A percentile compares a stretch with the other conserved stretches of the same genome.
These are phyloP conservation scores for Cataglyphis hispanica DNA, from an alignment of 1,140 invertebrate genomes.

Conservation along the genomic window DNA sequence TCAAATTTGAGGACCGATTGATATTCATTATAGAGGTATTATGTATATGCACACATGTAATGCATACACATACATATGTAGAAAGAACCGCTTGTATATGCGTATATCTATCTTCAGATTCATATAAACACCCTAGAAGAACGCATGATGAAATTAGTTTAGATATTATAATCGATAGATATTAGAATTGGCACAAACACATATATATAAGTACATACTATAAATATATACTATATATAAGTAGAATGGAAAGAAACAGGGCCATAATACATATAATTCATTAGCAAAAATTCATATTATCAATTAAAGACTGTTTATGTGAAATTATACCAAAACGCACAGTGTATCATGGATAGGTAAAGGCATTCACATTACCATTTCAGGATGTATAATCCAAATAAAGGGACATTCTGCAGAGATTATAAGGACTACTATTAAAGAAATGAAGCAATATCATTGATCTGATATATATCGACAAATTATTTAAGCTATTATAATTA, in stretches of 20 bases:
- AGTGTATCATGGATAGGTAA: conserved; percentile 24
- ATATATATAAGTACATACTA: no score
- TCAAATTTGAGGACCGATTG: not conserved
- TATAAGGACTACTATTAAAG: conserved; percentile 50
- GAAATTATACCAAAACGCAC: conserved; percentile 15
- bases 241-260: not conserved
- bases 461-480: not conserved
- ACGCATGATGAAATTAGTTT: conserved; percentile 24
- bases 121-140: not conserved
- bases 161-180: not conserved
- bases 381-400: conserved; percentile 46
- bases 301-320: conserved; percentile 29
- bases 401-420: conserved; percentile 35
- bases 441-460: not conserved
- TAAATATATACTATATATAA: no score
- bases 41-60: not conserved
- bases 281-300: conserved; percentile 17
- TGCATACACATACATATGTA: not conserved
- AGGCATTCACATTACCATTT: conserved; percentile 34
- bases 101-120: not conserved
- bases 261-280: not conserved
- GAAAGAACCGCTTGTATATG: not conserved
- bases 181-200: no score
- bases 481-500: no score
- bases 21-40: not conserved